Evolutionary conservation across 2,888 invertebrate species (phyloP).

Genomic region (Notodonta dromedarius): DNA sequence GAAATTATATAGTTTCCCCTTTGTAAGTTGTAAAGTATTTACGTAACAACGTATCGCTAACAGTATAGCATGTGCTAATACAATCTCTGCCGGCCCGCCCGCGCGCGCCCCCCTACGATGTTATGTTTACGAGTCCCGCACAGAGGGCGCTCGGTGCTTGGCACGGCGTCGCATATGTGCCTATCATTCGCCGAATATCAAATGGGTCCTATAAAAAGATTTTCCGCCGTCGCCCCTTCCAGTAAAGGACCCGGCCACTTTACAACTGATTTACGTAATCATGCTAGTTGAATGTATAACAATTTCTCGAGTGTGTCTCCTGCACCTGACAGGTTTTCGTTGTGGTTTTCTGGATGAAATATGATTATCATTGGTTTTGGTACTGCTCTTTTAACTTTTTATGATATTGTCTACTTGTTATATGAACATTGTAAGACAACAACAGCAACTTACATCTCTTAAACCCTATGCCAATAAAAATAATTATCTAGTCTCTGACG

Average conservation of each 20-base stretch:
- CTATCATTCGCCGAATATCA: conserved; percentile 43
- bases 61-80: not conserved
- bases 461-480: too few relatives aligned
- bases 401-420: too few relatives aligned
- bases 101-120: conserved; percentile 18
- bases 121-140: conserved; percentile 32
- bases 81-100: not conserved
- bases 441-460: too few relatives aligned
- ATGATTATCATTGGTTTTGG: not conserved
- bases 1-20: too few relatives aligned
- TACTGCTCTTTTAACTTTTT: not conserved
- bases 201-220: conserved; percentile 39
- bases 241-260: conserved; percentile 30
- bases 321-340: not conserved
- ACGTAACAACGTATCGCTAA: too few relatives aligned
- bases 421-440: too few relatives aligned
- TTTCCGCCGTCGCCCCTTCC: conserved; percentile 23
- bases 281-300: conserved; percentile 22
- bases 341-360: not conserved
- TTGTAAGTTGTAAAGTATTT: too few relatives aligned
- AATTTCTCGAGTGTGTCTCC: not conserved
- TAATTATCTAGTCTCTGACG: too few relatives aligned
- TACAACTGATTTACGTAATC: conserved; percentile 38
- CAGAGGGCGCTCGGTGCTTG: conserved; percentile 27
- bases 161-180: conserved; percentile 43